Conservation (phyloP, 1,140 invertebrate species). For the Periplaneta americana region DNA sequence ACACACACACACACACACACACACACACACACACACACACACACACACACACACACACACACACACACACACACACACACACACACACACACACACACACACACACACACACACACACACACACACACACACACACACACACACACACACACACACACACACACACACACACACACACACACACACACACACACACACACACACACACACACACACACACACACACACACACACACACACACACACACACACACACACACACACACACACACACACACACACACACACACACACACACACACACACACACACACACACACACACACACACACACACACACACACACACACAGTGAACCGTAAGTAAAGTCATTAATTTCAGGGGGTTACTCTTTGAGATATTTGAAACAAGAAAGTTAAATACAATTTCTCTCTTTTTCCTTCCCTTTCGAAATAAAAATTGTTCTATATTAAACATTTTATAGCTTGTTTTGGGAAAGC, state of each 20-base stretch:
- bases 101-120: conserved; percentile 16
- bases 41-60: conserved; percentile 11
- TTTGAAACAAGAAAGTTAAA: too few species aligned
- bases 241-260: conserved; percentile 16
- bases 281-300: conserved; percentile 16
- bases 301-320: conserved; percentile 16
- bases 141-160: conserved; percentile 16
- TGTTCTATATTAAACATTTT: too few species aligned
- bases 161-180: conserved; percentile 16
- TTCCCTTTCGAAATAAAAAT: too few species aligned
- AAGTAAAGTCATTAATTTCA: too few species aligned
- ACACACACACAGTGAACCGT: too few species aligned
- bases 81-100: conserved; percentile 16
- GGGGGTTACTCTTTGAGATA: too few species aligned
- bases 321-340: conserved; percentile 16
- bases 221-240: conserved; percentile 16
- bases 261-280: conserved; percentile 16
- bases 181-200: conserved; percentile 16
- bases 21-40: conserved; percentile 11
- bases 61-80: conserved; percentile 13
- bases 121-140: conserved; percentile 16
- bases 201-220: conserved; percentile 16
- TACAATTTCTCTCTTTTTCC: too few species aligned
- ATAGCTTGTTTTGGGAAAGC: too few species aligned
- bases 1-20: conserved; percentile 11